Base-by-base conservation (phyloP, 2,888 invertebrate genomes). In the Microplitis manilae region DNA sequence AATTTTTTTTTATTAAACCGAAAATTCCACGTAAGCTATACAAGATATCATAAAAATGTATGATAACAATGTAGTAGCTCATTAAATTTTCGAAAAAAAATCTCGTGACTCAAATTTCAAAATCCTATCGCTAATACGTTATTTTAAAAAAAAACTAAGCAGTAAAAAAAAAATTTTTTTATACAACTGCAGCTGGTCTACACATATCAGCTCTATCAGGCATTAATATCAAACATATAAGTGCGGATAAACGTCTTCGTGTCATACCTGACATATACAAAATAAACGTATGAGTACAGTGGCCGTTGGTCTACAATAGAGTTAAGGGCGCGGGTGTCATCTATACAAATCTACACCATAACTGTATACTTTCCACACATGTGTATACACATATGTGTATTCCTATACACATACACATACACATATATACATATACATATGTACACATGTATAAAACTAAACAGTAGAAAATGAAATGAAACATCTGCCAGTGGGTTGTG, bases 401-500 rank as follows among this genome's bases (percentile, higher is more conserved):
- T 9, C 50, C 9, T 7, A 50, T 50, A 8, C 50, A 50, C 8
- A 50, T 9, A 50, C 50, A 50, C 8, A 50, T 5, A 8, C 9
- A 50, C 50, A 50, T 50, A 50, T 13, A 50, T 13, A 8, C 9
- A 50, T 9, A 50, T 13, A 50, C 13, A 9, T 13, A 50, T 50
- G 2, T 50, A 50, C 50, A 13, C 50, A 50, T 50, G 9, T 4
- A 30, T 30, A 30, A 30, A 50, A 50, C 50, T 13, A 13, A 50
- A 50, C 50, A 50, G 50, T 50, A 50, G 50, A 50, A 50, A 8
- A 8, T 9, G 2, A 50, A 86, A 87, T 84, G 87, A 84, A 89
- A 89, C 89, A 89, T 89, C 89, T 89, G 89, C 88, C 88, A 83
- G 84, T 86, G 86, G 64, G 85, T 83, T 83, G 85, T 79, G 81